Evolutionary conservation across 2,888 invertebrate genomes (phyloP), one percentile per base, ranked within the genome.

Genomic region (Acronicta alni): DNA sequence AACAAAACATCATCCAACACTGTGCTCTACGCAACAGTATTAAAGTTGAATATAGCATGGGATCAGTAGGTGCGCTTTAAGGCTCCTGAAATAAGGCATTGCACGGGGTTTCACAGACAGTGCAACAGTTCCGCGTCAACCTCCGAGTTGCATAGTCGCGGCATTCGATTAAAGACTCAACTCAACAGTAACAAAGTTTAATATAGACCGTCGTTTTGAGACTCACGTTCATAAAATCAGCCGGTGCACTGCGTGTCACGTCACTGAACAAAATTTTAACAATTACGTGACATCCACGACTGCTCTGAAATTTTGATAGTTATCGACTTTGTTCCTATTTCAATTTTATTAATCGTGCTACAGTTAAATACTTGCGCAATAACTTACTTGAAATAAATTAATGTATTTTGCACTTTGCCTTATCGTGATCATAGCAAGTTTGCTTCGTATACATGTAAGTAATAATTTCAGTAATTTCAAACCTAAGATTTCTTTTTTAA

Each of bases 361-460:
- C 10, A 9, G 26, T 41, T 12, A 14, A 32, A 14, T 32, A 3
- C 14, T 14, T 3, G n/a, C 7, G n/a, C n/a, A 7, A n/a, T n/a
- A 12, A n/a, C 42, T 23, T 35, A 20, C 35, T 2, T 17, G 38
- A 54, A 83, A 65, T 79, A 76, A 72, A 82, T 89, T 89, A 83
- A 92, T 93, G 92, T 93, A 93, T 89, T 87, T 93, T 68, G 93
- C 93, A 55, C 90, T 93, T 85, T 92, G 92, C 72, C 79, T 93
- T 66, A 92, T 93, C 72, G 90, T 93, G 55, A 89, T 93, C 48
- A 86, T 93, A 59, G 93, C 92, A 51, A 92, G 92, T 84, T 87
- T 93, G 83, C 88, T 92, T 79, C 87, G 89, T 75, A 81, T 92
- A 70, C 90, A 90, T 80, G 93, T 93, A 89, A 92, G 92, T 91